A percentile compares a stretch with the other conserved stretches of the same genome.
Conservation (phyloP, 2,888 invertebrate genomes). For the Lithophane semibrunnea region DNA sequence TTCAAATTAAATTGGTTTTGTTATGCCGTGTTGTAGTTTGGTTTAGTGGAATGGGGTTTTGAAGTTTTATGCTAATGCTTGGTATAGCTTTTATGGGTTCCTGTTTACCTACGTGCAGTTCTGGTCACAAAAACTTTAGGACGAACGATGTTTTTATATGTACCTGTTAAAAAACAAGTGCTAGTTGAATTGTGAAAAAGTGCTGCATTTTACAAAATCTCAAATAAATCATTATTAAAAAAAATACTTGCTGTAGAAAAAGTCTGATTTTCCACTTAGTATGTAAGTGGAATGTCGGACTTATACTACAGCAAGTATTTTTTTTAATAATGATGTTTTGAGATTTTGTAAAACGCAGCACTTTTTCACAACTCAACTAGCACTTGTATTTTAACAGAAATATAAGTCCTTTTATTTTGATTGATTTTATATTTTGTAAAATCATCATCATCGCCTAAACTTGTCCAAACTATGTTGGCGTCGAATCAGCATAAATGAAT, state of each 20-base stretch:
- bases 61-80: slow-evolving; percentile 15
- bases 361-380: no score
- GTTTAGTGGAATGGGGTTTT: slow-evolving; percentile 24
- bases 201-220: neutral
- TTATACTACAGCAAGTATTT: no score
- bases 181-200: neutral
- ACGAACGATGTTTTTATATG: neutral
- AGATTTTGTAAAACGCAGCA: no score
- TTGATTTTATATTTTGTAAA: neutral
- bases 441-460: neutral
- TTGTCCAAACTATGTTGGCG: neutral
- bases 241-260: no score
- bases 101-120: neutral
- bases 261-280: neutral
- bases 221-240: neutral
- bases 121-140: neutral
- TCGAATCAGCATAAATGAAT: neutral
- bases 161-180: neutral
- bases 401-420: no score
- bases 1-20: slow-evolving; percentile 57
- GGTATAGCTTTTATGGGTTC: neutral
- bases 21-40: slow-evolving; percentile 34
- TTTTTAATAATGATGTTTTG: neutral
- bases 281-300: neutral
- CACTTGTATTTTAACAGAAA: no score